Conservation (phyloP, 1,140 invertebrate species). For the Idris sp. region DNA sequence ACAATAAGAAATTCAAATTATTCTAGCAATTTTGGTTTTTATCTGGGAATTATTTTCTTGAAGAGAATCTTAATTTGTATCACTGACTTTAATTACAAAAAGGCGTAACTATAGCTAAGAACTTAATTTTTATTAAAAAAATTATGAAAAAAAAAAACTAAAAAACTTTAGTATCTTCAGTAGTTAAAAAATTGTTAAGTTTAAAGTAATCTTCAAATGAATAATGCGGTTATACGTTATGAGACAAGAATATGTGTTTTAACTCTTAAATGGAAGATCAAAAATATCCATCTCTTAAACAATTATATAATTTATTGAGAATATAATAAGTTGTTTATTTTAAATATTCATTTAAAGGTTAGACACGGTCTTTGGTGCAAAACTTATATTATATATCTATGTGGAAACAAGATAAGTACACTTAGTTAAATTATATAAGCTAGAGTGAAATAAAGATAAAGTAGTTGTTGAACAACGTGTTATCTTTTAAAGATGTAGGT, state of each 20-base stretch:
- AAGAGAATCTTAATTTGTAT: too few relatives aligned
- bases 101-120: too few relatives aligned
- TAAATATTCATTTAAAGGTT: conserved; percentile 11
- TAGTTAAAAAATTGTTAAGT: conserved; percentile 48
- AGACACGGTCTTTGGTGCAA: conserved; percentile 14
- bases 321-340: too few relatives aligned
- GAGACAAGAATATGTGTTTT: conserved; percentile 3
- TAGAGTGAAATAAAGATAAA: conserved; percentile 10
- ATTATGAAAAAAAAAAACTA: too few relatives aligned
- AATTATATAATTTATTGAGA: too few relatives aligned
- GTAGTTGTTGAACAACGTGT: conserved; percentile 47
- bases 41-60: too few relatives aligned
- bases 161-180: too few relatives aligned
- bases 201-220: conserved; percentile 28
- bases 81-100: too few relatives aligned
- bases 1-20: too few relatives aligned
- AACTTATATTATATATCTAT: conserved; percentile 15
- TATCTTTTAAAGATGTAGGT: conserved; percentile 19
- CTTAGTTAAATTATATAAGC: conserved; percentile 47
- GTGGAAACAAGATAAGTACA: conserved; percentile 21
- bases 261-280: conserved; percentile 15
- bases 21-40: too few relatives aligned
- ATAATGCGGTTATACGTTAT: conserved; percentile 39
- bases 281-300: too few relatives aligned
- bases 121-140: too few relatives aligned